These are phyloP conservation scores for Coccyzus lansbergi DNA, from an alignment of 2,797 vertebrate species.

Conservation along the genomic window DNA sequence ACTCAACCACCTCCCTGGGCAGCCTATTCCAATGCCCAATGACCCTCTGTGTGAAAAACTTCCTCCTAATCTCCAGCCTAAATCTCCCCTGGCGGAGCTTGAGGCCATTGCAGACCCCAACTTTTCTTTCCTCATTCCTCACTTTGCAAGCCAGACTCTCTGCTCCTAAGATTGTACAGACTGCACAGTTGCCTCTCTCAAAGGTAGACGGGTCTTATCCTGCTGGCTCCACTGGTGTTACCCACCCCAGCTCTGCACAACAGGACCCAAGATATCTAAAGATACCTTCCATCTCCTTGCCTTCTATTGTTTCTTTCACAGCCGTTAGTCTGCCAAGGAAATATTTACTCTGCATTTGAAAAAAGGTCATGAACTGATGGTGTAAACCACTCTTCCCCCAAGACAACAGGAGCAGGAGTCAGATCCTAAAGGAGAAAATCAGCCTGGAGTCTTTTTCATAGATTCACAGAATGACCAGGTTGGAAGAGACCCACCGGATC, in stretches of 20 bases:
- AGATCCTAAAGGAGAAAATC: constrained; percentile 13
- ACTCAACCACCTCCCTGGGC: no score
- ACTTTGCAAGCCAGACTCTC: background rate
- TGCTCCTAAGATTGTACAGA: background rate
- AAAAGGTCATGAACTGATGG: constrained; percentile 27
- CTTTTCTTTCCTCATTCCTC: background rate
- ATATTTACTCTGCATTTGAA: constrained; percentile 47
- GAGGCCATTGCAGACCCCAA: background rate
- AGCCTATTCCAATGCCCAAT: no score
- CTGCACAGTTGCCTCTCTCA: background rate
- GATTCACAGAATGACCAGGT: no score
- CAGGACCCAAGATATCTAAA: background rate
- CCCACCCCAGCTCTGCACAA: background rate
- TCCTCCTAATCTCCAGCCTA: no score
- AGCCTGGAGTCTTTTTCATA: constrained; percentile 23
- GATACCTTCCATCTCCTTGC: background rate
- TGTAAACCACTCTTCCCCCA: background rate
- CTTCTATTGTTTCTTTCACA: constrained; percentile 14
- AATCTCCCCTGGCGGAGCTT: no score
- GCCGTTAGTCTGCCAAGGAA: background rate
- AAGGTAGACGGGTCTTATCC: background rate
- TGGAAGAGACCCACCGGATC: no score
- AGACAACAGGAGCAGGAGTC: background rate
- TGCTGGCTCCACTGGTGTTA: background rate
- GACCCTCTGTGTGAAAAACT: no score